Percentiles rank a stretch among this genome's conserved stretches.
Conservation (phyloP, 2,888 invertebrate genomes). For the Galerucella calmariensis region DNA sequence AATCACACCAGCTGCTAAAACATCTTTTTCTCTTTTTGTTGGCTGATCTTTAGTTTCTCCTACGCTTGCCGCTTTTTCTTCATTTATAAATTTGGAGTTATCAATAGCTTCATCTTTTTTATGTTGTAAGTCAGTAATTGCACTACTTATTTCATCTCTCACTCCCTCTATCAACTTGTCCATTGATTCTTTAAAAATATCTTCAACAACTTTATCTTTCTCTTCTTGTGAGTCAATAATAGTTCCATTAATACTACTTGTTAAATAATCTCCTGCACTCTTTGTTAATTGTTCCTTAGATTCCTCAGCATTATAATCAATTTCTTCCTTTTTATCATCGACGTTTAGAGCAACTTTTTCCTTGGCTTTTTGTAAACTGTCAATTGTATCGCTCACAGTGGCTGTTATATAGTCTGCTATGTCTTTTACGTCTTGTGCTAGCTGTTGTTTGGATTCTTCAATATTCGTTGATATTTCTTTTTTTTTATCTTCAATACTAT, state of each 20-base stretch:
- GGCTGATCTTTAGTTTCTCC: too few relatives aligned
- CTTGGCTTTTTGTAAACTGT: background rate
- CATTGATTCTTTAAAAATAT: background rate
- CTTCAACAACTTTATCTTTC: background rate
- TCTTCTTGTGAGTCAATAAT: background rate
- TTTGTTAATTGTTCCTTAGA: background rate
- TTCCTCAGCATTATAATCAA: background rate
- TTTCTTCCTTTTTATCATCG: constrained; percentile 2
- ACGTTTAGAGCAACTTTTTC: background rate
- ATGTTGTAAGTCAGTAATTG: background rate
- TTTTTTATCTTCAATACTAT: background rate
- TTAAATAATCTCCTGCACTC: background rate
- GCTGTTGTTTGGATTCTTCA: constrained; percentile 10
- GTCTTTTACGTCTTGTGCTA: constrained; percentile 14
- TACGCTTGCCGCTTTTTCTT: background rate
- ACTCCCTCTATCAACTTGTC: background rate
- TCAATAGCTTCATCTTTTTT: background rate
- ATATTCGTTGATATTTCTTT: constrained; percentile 8
- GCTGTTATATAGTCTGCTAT: constrained; percentile 6
- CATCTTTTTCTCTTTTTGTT: too few relatives aligned
- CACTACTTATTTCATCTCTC: background rate
- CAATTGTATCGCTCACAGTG: background rate
- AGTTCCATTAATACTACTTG: background rate
- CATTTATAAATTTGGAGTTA: background rate
- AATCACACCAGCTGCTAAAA: too few relatives aligned